Percentiles rank a stretch among this genome's conserved stretches.
Conservation (phyloP, 1,140 invertebrate species). For the Sesamia nonagrioides region DNA sequence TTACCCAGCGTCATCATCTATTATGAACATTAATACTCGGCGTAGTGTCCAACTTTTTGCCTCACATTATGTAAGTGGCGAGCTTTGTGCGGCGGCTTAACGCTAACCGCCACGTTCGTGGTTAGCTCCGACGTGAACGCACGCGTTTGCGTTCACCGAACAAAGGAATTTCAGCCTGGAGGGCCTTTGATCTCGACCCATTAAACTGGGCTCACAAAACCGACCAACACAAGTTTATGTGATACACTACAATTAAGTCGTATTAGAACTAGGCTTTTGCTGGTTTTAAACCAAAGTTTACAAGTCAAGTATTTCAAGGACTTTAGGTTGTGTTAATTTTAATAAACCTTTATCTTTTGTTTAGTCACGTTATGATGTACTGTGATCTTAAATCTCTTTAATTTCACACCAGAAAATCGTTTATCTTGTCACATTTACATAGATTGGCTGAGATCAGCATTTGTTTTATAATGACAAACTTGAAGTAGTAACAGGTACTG, state of each 20-base stretch:
- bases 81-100: slow-evolving; percentile 44
- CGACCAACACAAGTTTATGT: slow-evolving; percentile 40
- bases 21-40: slow-evolving; percentile 30
- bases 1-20: slow-evolving; percentile 20
- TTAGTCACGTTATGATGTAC: too few species aligned
- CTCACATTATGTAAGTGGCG: slow-evolving; percentile 36
- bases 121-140: slow-evolving; percentile 42
- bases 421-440: too few species aligned
- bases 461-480: too few species aligned
- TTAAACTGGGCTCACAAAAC: slow-evolving; percentile 37
- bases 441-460: too few species aligned
- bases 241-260: slow-evolving; percentile 45
- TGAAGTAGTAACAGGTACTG: background rate
- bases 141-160: slow-evolving; percentile 33
- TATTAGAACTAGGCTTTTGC: slow-evolving; percentile 30
- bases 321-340: background rate
- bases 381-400: too few species aligned
- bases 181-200: slow-evolving; percentile 46
- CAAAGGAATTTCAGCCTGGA: slow-evolving; percentile 36
- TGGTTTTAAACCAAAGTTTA: slow-evolving; percentile 42
- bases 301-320: slow-evolving; percentile 25
- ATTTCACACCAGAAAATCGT: too few species aligned
- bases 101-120: slow-evolving; percentile 36
- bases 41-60: slow-evolving; percentile 34
- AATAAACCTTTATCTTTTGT: background rate